Evolutionary conservation across 1,140 invertebrate species (phyloP), one percentile per base, ranked within the genome.

Genomic region (Sycophaga agraensis): DNA sequence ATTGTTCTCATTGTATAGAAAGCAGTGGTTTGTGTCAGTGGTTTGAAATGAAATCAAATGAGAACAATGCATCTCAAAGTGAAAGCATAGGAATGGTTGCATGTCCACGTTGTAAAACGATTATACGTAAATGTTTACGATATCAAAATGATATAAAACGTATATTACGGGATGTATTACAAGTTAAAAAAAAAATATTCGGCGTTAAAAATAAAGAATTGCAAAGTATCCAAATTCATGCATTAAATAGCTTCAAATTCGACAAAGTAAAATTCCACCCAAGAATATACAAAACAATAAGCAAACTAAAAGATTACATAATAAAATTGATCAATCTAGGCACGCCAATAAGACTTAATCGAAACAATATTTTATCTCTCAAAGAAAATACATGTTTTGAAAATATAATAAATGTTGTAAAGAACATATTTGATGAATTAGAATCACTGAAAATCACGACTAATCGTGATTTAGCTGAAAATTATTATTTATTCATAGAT

Each of bases 1-100:
- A 90, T 70, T 91, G 89, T 71, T 69, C 75, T 8, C 88, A 90
- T 70, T 66, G 82, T 5, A 72, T 90, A 65, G 88, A 89, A 70
- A 71, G 79, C 12, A 69, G 79, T 6, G 83, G 78, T 37, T 68
- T 89, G 70, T 82, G 87, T 66, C 70, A 68, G 39, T 82, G 85
- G 77, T 2, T 40, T 4, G n/a, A n/a, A n/a, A 16, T 14, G n/a
- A 3, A 8, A 31, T 12, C 11, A 4, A 24, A 42, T 5, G 68
- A 77, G n/a, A 54, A 82, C 14, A 19, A 37, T 89, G 49, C 63
- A 78, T 14, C 73, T 86, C 53, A 86, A 85, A n/a, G n/a, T n/a
- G n/a, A n/a, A n/a, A n/a, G n/a, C n/a, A n/a, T n/a, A n/a, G n/a
- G n/a, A n/a, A n/a, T n/a, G n/a, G n/a, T n/a, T 62, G 53, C 66